Base-by-base conservation (phyloP, 2,113 vertebrate species). In the Picathartes gymnocephalus region DNA sequence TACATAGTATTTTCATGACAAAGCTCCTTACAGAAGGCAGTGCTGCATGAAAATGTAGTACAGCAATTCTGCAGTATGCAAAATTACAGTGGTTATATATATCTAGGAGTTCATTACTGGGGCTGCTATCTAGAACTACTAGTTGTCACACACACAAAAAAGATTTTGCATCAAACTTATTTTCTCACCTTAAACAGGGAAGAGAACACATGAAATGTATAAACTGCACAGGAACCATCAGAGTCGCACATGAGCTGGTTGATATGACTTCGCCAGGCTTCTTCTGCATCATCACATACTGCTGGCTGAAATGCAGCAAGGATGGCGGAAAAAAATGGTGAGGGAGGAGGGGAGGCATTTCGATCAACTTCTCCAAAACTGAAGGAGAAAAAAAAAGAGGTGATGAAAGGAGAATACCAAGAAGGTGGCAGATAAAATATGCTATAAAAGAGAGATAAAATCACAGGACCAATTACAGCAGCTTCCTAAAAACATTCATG, bases 181-280 rank as follows among this genome's bases (percentile, higher is more conserved):
- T 83, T 85, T 39, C 91, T 70, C 95, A 99, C 99, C 99, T 99
- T 99, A 96, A 99, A 99, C 97, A 99, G 96, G 64, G 99, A 99
- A 84, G 99, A 99, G 98, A 99, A 99, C 94, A 99, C 99, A 51
- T 99, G 99, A 97, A 99, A 99, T 30, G 99, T 99, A 96, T 99
- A 99, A 88, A 99, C 99, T 3, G 99, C 99, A 61, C 99, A 99
- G 53, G 99, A 99, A 5, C 99, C 99, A 11, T 99, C 99, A 0
- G 98, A 98, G 96, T 99, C 99, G 0, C 98, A 98, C 98, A 99
- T 98, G 79, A 99, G 99, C 96, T 99, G 99, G 98, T 98, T 99
- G 95, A 99, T 98, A 62, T 99, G 99, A 91, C 98, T 99, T 20
- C 98, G 99, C 99, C 99, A 99, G 39, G 99, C 99, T 94, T 98